These are phyloP conservation scores for Brachirus orientalis DNA, from an alignment of 2,113 vertebrate genomes.

Conservation along the genomic window DNA sequence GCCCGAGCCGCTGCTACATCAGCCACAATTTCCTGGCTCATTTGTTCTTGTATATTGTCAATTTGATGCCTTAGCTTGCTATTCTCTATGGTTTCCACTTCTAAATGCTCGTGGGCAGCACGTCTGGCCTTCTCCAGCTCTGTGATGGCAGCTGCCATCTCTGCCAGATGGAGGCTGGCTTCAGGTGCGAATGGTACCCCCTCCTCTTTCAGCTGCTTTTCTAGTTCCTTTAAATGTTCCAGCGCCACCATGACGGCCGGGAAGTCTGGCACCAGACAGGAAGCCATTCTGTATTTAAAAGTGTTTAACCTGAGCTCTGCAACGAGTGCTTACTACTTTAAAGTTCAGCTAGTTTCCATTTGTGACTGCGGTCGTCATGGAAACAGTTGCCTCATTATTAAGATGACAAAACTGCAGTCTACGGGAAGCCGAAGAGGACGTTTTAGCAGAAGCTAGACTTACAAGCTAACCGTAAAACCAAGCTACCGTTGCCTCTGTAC, in stretches of 20 bases:
- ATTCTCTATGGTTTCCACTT: slow-evolving; percentile 87
- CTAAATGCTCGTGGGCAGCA: slow-evolving; percentile 75
- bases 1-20: slow-evolving; percentile 76
- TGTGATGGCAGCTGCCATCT: slow-evolving; percentile 77
- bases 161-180: slow-evolving; percentile 76
- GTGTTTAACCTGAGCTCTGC: neutral
- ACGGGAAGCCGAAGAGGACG: slow-evolving; percentile 36
- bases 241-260: slow-evolving; percentile 66
- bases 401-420: neutral
- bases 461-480: slow-evolving; percentile 2
- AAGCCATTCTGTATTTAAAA: slow-evolving; percentile 54
- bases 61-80: slow-evolving; percentile 80
- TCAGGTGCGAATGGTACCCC: slow-evolving; percentile 75
- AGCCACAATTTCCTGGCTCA: slow-evolving; percentile 48
- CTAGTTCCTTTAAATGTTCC: slow-evolving; percentile 77
- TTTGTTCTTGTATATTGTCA: slow-evolving; percentile 55
- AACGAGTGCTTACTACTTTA: neutral
- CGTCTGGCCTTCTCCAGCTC: slow-evolving; percentile 82
- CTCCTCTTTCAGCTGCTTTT: slow-evolving; percentile 79
- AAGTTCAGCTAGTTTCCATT: neutral
- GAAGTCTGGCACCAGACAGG: slow-evolving; percentile 69
- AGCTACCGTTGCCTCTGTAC: too few relatives aligned
- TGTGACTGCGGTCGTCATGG: slow-evolving; percentile 25
- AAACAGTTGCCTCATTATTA: slow-evolving; percentile 29
- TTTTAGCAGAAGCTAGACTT: neutral